Conservation (phyloP, 2,888 invertebrate species). For the Entomobrya proxima region DNA sequence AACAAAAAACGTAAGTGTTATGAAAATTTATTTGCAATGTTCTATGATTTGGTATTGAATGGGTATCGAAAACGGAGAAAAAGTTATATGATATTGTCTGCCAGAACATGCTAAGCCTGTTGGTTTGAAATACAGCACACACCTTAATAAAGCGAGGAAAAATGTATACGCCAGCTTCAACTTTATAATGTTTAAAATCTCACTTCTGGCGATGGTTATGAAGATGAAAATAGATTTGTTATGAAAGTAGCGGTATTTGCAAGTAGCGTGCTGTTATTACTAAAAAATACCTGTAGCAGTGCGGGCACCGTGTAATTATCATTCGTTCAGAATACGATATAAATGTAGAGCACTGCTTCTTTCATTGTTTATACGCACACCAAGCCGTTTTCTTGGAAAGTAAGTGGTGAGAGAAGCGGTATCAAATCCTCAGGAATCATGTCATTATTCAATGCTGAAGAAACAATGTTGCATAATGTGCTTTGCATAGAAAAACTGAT, state of each 20-base stretch:
- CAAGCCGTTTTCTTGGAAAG: neutral
- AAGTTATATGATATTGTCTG: no score
- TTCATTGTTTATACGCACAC: neutral
- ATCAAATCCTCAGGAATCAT: neutral
- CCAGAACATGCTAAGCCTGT: no score
- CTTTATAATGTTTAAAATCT: no score
- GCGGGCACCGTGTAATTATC: constrained; percentile 2
- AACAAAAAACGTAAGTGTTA: neutral
- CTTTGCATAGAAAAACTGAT: constrained; percentile 3
- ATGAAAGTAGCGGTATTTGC: neutral
- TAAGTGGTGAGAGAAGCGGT: constrained; percentile 3
- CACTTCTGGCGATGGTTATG: no score
- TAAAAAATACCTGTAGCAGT: neutral
- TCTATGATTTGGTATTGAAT: no score
- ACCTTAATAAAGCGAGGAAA: no score
- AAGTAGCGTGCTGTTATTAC: neutral
- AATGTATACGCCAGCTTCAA: no score
- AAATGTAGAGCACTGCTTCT: neutral
- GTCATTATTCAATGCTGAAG: neutral
- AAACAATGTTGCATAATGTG: neutral
- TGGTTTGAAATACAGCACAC: no score
- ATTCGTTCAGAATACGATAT: neutral
- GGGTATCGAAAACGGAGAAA: no score
- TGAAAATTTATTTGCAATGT: no score
- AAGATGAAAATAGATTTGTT: neutral